These are phyloP conservation scores for Resseliella maxima DNA, from an alignment of 2,888 invertebrate species.

Conservation along the genomic window DNA sequence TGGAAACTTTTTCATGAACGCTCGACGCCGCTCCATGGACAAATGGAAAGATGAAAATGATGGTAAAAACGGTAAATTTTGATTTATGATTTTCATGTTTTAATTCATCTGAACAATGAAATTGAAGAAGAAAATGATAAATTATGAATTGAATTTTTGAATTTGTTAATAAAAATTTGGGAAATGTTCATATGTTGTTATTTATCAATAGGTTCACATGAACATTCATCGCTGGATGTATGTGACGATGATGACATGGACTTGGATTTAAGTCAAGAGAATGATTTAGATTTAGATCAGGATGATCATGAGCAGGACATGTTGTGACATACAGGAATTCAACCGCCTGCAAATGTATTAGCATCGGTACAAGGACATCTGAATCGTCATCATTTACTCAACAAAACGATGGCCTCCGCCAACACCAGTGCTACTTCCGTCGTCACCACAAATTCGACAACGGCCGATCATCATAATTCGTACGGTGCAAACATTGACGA, in stretches of 20 bases:
- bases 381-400: conserved; percentile 58
- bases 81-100: background rate
- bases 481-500: background rate
- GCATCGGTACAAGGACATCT: conserved; percentile 47
- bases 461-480: background rate
- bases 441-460: background rate
- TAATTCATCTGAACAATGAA: too few species aligned
- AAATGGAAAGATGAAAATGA: conserved; percentile 92
- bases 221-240: conserved; percentile 62
- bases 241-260: conserved; percentile 65
- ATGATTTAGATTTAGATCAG: conserved; percentile 65
- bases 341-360: conserved; percentile 49
- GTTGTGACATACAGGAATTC: conserved; percentile 61
- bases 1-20: conserved; percentile 99
- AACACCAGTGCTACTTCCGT: background rate
- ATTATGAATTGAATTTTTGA: too few species aligned
- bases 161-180: too few species aligned
- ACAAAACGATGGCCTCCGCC: conserved; percentile 57
- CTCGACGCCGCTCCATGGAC: conserved; percentile 96
- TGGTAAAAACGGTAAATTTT: conserved; percentile 61
- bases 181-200: too few species aligned
- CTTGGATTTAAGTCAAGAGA: conserved; percentile 64
- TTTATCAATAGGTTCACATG: conserved; percentile 61
- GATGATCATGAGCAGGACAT: conserved; percentile 60
- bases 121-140: too few species aligned